Evolutionary conservation across 1,140 invertebrate species (phyloP).

Genomic region (Pogonomyrmex barbatus): DNA sequence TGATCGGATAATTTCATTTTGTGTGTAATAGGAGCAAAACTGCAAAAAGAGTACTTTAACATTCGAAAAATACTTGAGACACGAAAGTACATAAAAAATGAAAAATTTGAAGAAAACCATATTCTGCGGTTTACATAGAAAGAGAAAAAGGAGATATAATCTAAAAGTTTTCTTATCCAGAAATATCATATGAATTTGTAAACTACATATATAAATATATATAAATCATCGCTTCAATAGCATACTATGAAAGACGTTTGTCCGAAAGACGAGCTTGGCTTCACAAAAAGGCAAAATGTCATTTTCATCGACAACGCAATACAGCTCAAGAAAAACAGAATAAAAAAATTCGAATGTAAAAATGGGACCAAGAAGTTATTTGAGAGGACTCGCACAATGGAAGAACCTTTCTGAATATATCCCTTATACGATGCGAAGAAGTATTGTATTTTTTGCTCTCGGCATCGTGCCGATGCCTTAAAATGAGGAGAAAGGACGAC

Average conservation of each 20-base stretch:
- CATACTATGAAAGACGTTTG: not conserved
- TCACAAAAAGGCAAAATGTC: not conserved
- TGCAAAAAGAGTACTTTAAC: not conserved
- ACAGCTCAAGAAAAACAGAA: not conserved
- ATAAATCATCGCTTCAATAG: conserved; percentile 38
- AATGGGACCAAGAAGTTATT: conserved; percentile 24
- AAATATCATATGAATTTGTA: conserved; percentile 3
- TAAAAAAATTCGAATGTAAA: conserved; percentile 13
- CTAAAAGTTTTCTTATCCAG: conserved; percentile 5
- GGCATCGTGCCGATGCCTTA: not conserved
- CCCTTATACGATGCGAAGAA: not conserved
- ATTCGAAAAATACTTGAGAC: not conserved
- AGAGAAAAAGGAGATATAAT: not conserved
- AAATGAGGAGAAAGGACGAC: not conserved
- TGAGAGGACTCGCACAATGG: not conserved
- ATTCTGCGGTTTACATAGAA: not conserved
- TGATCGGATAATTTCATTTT: not conserved
- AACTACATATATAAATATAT: not conserved
- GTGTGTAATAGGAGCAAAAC: not conserved
- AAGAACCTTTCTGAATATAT: not conserved
- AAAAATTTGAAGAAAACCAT: not conserved
- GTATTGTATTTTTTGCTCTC: not conserved
- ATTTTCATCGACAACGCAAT: not conserved
- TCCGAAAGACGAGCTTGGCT: not conserved
- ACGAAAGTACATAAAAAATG: not conserved